phyloP scores from a whole-genome alignment of 1,140 invertebrate species.

The Psilanteris sp. region DNA sequence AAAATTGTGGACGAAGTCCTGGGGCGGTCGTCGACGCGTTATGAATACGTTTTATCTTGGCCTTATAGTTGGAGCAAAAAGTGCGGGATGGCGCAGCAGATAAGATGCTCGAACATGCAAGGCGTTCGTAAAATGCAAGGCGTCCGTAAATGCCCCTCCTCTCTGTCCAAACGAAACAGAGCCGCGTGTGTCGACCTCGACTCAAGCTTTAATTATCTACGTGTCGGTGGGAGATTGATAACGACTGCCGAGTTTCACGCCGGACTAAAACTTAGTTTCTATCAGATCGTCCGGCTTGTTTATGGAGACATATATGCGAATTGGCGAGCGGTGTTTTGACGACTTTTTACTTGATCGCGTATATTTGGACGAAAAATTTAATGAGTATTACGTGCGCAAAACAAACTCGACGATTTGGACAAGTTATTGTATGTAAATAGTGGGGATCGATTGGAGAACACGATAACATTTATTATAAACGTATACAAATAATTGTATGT shows the following conservation, averaged over 20 bases:
- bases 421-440: no score
- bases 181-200: constrained; percentile 31
- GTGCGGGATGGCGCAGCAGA: constrained; percentile 69
- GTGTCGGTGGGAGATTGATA: constrained; percentile 72
- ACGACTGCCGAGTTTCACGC: constrained; percentile 42
- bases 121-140: constrained; percentile 71
- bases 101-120: constrained; percentile 75
- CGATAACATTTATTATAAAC: no score
- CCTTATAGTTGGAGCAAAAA: constrained; percentile 63
- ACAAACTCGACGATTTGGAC: no score
- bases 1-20: constrained; percentile 51
- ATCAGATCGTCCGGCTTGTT: constrained; percentile 58
- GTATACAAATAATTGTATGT: no score
- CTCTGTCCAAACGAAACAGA: constrained; percentile 55
- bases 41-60: constrained; percentile 62
- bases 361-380: no score
- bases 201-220: constrained; percentile 72
- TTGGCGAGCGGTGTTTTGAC: constrained; percentile 9
- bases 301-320: constrained; percentile 12
- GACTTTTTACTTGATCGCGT: constrained; percentile 4
- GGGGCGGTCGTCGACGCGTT: constrained; percentile 51
- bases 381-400: no score
- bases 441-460: no score
- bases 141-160: no score
- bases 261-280: constrained; percentile 17